Base-by-base conservation (phyloP, 2,113 vertebrate genomes). In the Steatornis caripensis region DNA sequence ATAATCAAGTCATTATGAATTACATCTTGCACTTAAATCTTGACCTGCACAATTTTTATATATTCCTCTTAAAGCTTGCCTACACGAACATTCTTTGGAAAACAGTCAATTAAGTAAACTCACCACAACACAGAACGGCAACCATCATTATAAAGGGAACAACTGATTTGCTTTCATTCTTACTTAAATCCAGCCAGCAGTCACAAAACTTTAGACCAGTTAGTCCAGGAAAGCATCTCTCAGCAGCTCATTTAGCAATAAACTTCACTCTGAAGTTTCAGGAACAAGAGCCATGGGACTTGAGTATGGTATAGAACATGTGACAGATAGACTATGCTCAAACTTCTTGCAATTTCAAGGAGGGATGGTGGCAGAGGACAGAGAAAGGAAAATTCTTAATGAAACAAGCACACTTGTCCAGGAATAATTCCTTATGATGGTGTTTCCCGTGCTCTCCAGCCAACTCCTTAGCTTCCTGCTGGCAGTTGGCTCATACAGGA, bases 361-460 rank as follows among this genome's bases (percentile, higher is more conserved):
- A 90, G 34, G 29, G 12, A 41, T 70, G 19, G 21, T 54, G 30
- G 12, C 19, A 5, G 12, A 83, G 6, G 36, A 62, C 4, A 68
- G 5, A 71, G 21, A 82, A 91, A 41, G 6, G 12, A 92, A 94
- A 89, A 55, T 14, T 57, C 26, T 95, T 97, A 95, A 89, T 92
- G 22, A 81, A 95, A 70, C 27, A 91, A 58, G 54, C 30, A 85
- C 75, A 97, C 97, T 98, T 97, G 97, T 98, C 93, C 91, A 97
- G 94, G 89, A 97, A 90, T 97, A 97, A 97, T 95, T 96, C 93
- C 70, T 95, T 87, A 84, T 98, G 96, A 96, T 96, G 91, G 90
- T 7, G 62, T 92, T 98, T 97, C 97, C 97, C 96, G 94, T 90
- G 97, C 88, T 97, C 98, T 97, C 94, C 65, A 96, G 85, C 92